Base-by-base conservation (phyloP, 1,140 invertebrate genomes). In the Ganaspis sp. region DNA sequence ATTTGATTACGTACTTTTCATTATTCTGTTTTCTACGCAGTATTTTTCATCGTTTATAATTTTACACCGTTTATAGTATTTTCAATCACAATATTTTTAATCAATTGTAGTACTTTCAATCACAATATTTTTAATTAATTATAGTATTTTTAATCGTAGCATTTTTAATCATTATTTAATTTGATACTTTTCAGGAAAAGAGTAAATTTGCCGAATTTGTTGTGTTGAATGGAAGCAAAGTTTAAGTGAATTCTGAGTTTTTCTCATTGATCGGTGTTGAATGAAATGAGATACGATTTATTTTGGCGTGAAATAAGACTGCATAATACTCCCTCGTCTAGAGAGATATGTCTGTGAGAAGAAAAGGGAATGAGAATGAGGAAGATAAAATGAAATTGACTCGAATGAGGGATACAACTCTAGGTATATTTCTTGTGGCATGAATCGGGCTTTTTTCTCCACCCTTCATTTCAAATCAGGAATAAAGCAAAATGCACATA, bases 321-420 rank as follows among this genome's bases (percentile, higher is more conserved):
- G 49, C 49, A 53, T 53, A 19, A 53, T 53, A 21, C 17, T 53
- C 9, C 17, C 49, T 53, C n/a, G 49, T 19, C 17, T 53, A 19
- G 6, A 17, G 17, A 53, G 19, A 54, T 29, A 54, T 58, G 26
- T 45, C 29, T 26, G 19, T 69, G 29, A 15, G 34, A 17, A 19
- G 12, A 40, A n/a, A n/a, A 37, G 40, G 19, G 19, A 53, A 8
- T 8, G 49, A 72, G 40, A n/a, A 72, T 15, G 23, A 11, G 40
- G 34, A 21, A 12, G 15, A 17, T 58, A 73, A 73, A 38, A 58
- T 38, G 53, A 64, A 73, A 37, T 54, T 29, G 72, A 73, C 72
- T 29, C 12, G 49, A 73, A 54, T 54, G 54, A 73, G 26, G 45
- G 19, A 53, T 37, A 73, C 54, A 42, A 45, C 49, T 72, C 70